These are phyloP conservation scores for Pempheris klunzingeri DNA, from an alignment of 2,797 vertebrate genomes.

Conservation along the genomic window DNA sequence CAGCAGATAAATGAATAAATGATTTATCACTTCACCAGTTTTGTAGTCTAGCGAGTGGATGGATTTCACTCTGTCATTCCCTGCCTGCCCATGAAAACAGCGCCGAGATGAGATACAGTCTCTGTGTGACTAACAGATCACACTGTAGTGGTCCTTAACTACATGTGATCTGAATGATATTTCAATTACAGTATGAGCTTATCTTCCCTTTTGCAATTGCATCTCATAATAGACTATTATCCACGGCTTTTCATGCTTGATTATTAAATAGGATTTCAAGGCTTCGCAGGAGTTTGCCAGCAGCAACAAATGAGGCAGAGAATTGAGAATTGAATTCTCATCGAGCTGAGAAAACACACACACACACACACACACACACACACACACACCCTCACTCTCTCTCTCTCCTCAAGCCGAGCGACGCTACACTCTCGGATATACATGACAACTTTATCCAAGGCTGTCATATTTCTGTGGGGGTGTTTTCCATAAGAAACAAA, in stretches of 20 bases:
- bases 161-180: conserved; percentile 72
- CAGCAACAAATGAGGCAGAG: conserved; percentile 76
- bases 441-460: conserved; percentile 62
- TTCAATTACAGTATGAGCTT: conserved; percentile 80
- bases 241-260: conserved; percentile 74
- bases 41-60: conserved; percentile 19
- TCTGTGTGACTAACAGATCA: conserved; percentile 47
- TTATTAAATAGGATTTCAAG: conserved; percentile 83
- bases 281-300: conserved; percentile 64
- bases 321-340: conserved; percentile 81
- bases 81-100: conserved; percentile 34
- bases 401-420: conserved; percentile 31
- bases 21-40: background rate
- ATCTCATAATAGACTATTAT: conserved; percentile 81
- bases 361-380: no score
- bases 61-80: conserved; percentile 28
- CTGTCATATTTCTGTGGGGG: conserved; percentile 54
- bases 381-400: no score
- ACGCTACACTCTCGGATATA: conserved; percentile 15
- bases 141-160: conserved; percentile 38
- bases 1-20: conserved; percentile 14
- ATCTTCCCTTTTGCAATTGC: conserved; percentile 72
- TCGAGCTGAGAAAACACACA: conserved; percentile 67
- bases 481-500: conserved; percentile 51
- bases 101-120: conserved; percentile 31